phyloP scores from a whole-genome alignment of 2,797 vertebrate genomes.

The Gephyroberyx darwinii region DNA sequence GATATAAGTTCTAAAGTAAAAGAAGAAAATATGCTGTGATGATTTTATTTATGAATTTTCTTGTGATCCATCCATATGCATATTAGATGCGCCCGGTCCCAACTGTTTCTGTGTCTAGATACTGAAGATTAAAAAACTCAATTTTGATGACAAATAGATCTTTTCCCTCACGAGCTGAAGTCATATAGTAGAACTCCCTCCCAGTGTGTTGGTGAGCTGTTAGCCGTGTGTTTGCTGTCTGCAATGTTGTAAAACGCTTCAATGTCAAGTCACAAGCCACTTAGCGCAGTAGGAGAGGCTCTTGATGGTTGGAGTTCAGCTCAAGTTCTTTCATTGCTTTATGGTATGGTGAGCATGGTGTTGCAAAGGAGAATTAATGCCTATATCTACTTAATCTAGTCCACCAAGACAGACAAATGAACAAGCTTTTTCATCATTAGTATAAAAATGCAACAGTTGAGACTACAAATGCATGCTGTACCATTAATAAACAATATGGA shows the following conservation, averaged over 20 bases:
- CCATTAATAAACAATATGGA: no score
- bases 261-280: background rate
- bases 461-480: no score
- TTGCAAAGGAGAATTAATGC: background rate
- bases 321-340: background rate
- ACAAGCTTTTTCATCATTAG: no score
- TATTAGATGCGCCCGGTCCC: constrained; percentile 24
- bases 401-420: no score
- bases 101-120: constrained; percentile 21
- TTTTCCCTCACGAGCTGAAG: constrained; percentile 3
- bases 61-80: constrained; percentile 23
- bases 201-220: no score
- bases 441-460: no score
- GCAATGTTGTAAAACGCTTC: background rate
- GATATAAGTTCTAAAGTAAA: constrained; percentile 2
- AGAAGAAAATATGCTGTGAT: background rate
- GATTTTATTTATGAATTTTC: constrained; percentile 30
- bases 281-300: constrained; percentile 17
- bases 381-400: no score
- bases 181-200: background rate
- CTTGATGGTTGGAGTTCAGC: background rate
- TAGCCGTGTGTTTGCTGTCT: constrained; percentile 4
- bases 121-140: constrained; percentile 41
- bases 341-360: background rate
- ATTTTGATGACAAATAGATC: constrained; percentile 26